Evolutionary conservation across 2,888 invertebrate species (phyloP).

Genomic region (Eupithecia vulgata): DNA sequence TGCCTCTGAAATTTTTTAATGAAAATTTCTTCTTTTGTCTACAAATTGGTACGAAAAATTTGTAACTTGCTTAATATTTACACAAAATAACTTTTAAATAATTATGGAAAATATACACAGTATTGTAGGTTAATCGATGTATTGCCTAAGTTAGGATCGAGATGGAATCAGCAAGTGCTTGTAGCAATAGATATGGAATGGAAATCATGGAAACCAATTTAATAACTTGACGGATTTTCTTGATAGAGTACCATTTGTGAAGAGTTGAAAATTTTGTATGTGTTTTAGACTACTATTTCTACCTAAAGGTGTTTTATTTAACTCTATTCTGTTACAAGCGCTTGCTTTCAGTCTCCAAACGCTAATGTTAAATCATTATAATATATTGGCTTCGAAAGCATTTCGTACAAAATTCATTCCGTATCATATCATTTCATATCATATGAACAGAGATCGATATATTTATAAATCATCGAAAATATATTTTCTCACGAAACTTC

Average conservation of each 20-base stretch:
- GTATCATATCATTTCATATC: conserved; percentile 70
- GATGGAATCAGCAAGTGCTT: conserved; percentile 16
- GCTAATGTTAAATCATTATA: conserved; percentile 16
- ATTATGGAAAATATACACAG: conserved; percentile 53
- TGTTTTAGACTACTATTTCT: neutral
- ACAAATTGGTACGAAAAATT: conserved; percentile 52
- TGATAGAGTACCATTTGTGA: neutral
- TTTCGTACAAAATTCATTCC: conserved; percentile 77
- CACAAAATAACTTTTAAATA: conserved; percentile 51
- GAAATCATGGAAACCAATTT: neutral
- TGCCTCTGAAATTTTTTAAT: conserved; percentile 61
- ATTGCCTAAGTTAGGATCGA: conserved; percentile 41
- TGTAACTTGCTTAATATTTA: conserved; percentile 60
- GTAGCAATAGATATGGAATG: neutral
- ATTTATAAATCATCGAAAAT: conserved; percentile 54
- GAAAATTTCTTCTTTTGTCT: conserved; percentile 49
- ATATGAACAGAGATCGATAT: conserved; percentile 61
- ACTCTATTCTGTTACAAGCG: conserved; percentile 14
- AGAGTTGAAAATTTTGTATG: neutral
- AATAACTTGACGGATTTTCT: neutral
- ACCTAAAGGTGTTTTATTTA: neutral
- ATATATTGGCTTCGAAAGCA: conserved; percentile 52
- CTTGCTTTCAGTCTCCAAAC: conserved; percentile 19
- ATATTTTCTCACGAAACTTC: conserved; percentile 26
- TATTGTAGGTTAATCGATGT: conserved; percentile 54